These are phyloP conservation scores for Pantala flavescens DNA, from an alignment of 1,140 invertebrate genomes.

Conservation along the genomic window DNA sequence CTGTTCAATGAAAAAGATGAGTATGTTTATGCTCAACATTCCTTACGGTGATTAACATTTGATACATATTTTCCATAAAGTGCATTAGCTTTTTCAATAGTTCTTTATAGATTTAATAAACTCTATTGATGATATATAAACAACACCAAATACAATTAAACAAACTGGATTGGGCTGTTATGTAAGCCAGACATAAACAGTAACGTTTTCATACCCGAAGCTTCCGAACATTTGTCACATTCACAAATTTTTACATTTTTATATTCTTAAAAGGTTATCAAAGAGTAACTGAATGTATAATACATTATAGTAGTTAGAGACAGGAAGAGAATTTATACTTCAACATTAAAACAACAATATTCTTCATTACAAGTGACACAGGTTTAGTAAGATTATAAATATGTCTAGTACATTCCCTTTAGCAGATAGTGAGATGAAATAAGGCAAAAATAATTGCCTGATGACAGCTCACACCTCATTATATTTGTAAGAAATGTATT, in stretches of 20 bases:
- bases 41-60: background rate
- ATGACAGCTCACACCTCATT: background rate
- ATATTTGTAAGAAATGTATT: no score
- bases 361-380: background rate
- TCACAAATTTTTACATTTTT: background rate
- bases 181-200: constrained; percentile 5
- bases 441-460: background rate
- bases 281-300: background rate
- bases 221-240: constrained; percentile 9
- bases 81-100: background rate
- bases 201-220: background rate
- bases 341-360: background rate
- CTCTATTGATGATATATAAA: background rate
- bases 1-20: no score
- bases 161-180: background rate
- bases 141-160: background rate
- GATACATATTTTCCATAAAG: background rate
- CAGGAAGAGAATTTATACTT: background rate
- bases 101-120: background rate
- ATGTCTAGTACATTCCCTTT: background rate
- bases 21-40: background rate
- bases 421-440: no score
- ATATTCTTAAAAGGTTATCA: background rate
- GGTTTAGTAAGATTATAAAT: background rate
- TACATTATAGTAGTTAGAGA: background rate